phyloP scores from a whole-genome alignment of 2,888 invertebrate species.

The Conchocele bisecta region DNA sequence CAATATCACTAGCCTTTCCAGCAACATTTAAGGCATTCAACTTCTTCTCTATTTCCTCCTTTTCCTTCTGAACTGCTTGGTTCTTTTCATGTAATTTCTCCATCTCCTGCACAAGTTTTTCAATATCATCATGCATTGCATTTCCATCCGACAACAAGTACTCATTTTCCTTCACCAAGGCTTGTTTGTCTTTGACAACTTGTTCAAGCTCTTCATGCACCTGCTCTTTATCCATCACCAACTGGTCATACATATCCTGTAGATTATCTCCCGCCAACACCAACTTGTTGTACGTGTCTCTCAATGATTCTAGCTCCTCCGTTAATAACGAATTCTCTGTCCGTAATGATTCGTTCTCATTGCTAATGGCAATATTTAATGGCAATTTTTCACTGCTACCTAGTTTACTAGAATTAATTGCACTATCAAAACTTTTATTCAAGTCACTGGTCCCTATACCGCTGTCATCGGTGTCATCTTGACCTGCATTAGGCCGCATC shows the following conservation, averaged over 20 bases:
- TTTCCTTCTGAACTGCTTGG: slow-evolving; percentile 62
- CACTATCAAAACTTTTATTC: slow-evolving; percentile 29
- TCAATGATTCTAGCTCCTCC: slow-evolving; percentile 68
- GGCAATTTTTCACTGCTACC: slow-evolving; percentile 30
- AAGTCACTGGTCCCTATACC: neutral
- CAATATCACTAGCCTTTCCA: slow-evolving; percentile 74
- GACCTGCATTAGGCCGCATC: slow-evolving; percentile 5
- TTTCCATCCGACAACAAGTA: slow-evolving; percentile 73
- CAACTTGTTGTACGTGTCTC: slow-evolving; percentile 66
- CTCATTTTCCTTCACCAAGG: slow-evolving; percentile 73
- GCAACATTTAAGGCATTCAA: slow-evolving; percentile 63
- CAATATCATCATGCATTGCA: slow-evolving; percentile 75
- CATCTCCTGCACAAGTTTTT: slow-evolving; percentile 73
- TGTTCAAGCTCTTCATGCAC: slow-evolving; percentile 63
- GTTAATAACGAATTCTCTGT: slow-evolving; percentile 59
- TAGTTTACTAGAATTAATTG: slow-evolving; percentile 28
- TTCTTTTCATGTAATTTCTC: slow-evolving; percentile 74
- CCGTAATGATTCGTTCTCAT: slow-evolving; percentile 52
- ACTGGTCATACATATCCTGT: slow-evolving; percentile 70
- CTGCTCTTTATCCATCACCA: slow-evolving; percentile 68
- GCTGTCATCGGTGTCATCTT: slow-evolving; percentile 2
- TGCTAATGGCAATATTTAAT: slow-evolving; percentile 40
- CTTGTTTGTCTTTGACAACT: slow-evolving; percentile 60
- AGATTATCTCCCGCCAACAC: slow-evolving; percentile 76
- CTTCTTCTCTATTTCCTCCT: slow-evolving; percentile 70